phyloP scores from a whole-genome alignment of 2,888 invertebrate genomes.

The Lottia scabra region DNA sequence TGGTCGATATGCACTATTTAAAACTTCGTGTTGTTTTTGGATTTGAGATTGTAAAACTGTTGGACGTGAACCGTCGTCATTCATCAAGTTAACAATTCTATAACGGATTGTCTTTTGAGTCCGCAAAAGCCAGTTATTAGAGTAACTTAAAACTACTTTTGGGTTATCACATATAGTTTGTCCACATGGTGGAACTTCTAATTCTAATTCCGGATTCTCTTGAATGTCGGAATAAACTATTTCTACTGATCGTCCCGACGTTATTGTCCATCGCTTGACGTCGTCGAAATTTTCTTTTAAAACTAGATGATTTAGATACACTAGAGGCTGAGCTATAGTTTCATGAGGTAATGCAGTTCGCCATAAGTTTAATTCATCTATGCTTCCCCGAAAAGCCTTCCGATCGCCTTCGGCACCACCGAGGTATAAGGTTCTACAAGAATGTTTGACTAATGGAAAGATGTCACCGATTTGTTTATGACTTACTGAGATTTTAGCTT shows the following conservation, averaged over 20 bases:
- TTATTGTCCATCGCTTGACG: conserved; percentile 38
- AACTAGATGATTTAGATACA: conserved; percentile 12
- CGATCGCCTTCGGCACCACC: conserved; percentile 42
- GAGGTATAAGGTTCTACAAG: conserved; percentile 47
- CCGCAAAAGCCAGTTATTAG: conserved; percentile 36
- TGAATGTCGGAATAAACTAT: conserved; percentile 37
- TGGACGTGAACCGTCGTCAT: conserved; percentile 55
- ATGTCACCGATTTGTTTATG: conserved; percentile 43
- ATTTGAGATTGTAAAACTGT: conserved; percentile 51
- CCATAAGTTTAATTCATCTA: conserved; percentile 50
- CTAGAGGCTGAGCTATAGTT: conserved; percentile 40
- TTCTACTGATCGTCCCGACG: conserved; percentile 21
- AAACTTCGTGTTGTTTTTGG: conserved; percentile 45
- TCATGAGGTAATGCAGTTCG: conserved; percentile 40
- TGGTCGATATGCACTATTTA: conserved; percentile 51
- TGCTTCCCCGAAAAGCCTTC: conserved; percentile 45
- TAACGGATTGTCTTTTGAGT: conserved; percentile 49
- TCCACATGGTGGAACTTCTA: conserved; percentile 59
- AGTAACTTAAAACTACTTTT: conserved; percentile 49
- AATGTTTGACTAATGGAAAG: conserved; percentile 31
- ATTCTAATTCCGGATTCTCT: conserved; percentile 32
- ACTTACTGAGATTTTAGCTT: conserved; percentile 44
- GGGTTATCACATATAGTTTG: conserved; percentile 64
- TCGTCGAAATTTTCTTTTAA: conserved; percentile 40
- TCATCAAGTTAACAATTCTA: conserved; percentile 54